A percentile compares a stretch with the other conserved stretches of the same genome.
Evolutionary conservation across 1,140 invertebrate species (phyloP).

Genomic region (Achroia grisella): DNA sequence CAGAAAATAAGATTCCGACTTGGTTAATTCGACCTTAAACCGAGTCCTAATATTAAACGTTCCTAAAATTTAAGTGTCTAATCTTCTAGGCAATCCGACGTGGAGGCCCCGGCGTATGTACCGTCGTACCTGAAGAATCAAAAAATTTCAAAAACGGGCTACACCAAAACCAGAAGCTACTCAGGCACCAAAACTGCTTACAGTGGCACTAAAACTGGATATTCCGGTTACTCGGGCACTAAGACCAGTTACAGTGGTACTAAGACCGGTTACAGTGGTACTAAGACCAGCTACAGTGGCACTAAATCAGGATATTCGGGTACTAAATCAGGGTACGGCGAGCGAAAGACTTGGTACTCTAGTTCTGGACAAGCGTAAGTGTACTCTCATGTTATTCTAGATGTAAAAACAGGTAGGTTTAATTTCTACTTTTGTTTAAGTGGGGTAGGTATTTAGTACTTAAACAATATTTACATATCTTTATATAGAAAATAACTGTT

Average conservation of each 20-base stretch:
- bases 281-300: slow-evolving; percentile 30
- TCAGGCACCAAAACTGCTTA: slow-evolving; percentile 10
- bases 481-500: too few species aligned
- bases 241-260: slow-evolving; percentile 28
- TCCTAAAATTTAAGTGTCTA: too few species aligned
- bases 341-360: slow-evolving; percentile 33
- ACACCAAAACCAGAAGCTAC: not conserved
- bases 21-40: too few species aligned
- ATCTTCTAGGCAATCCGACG: slow-evolving; percentile 51
- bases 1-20: too few species aligned
- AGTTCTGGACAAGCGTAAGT: slow-evolving; percentile 37
- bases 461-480: too few species aligned
- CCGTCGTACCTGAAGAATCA: slow-evolving; percentile 39
- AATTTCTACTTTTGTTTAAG: too few species aligned
- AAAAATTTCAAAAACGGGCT: slow-evolving; percentile 7
- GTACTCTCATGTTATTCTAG: slow-evolving; percentile 3
- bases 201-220: slow-evolving; percentile 19
- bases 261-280: slow-evolving; percentile 29
- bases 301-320: slow-evolving; percentile 30
- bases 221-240: slow-evolving; percentile 9
- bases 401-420: too few species aligned
- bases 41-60: too few species aligned
- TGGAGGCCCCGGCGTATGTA: slow-evolving; percentile 46
- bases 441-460: too few species aligned
- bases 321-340: slow-evolving; percentile 24